A percentile compares a stretch with the other conserved stretches of the same genome.
phyloP scores from a whole-genome alignment of 2,797 vertebrate species.

The Dicrostonyx torquatus region DNA sequence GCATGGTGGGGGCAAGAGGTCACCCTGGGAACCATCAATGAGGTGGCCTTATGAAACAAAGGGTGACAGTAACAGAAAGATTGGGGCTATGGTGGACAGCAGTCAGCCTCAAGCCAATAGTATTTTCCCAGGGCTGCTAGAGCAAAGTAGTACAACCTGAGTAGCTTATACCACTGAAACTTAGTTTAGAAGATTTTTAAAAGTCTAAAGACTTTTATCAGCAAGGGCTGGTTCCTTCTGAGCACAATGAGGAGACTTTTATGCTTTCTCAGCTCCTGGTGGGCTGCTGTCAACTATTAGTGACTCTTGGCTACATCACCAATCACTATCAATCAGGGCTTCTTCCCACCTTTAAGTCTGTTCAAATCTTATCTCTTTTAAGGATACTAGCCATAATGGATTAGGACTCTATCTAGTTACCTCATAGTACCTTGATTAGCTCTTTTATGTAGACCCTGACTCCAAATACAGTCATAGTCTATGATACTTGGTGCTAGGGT shows the following conservation, averaged over 20 bases:
- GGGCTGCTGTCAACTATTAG: background rate
- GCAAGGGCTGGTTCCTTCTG: background rate
- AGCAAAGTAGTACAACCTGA: background rate
- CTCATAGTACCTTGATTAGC: constrained; percentile 1
- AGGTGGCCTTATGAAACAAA: background rate
- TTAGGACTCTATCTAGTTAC: background rate
- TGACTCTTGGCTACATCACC: background rate
- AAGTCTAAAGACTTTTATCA: background rate
- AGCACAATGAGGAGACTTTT: background rate
- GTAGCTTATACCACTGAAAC: constrained; percentile 17
- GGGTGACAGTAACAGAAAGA: constrained; percentile 16
- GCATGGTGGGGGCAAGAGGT: background rate
- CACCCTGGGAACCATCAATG: background rate
- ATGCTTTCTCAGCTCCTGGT: background rate
- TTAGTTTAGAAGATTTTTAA: background rate
- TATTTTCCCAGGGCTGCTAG: background rate
- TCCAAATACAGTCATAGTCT: constrained; percentile 6
- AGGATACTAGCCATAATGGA: background rate
- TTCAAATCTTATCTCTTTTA: background rate
- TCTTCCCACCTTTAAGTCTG: background rate
- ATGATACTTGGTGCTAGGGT: background rate
- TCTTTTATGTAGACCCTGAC: background rate
- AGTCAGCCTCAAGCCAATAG: background rate
- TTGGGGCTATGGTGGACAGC: background rate
- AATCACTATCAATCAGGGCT: background rate